A percentile compares a stretch with the other conserved stretches of the same genome.
Conservation (phyloP, 2,113 vertebrate species). For the Pyxicephalus adspersus region DNA sequence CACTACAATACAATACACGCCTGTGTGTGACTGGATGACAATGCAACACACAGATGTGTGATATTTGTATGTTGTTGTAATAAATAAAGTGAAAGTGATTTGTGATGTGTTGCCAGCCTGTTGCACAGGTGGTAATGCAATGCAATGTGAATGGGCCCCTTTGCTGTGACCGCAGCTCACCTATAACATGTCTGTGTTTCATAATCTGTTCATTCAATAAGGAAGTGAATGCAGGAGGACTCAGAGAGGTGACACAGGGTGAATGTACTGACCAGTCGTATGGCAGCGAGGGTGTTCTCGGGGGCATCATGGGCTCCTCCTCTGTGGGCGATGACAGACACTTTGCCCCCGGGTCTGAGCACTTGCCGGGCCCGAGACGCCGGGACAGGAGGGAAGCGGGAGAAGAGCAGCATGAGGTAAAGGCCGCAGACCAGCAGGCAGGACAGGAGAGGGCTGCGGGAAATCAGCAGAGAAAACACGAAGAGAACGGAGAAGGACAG, state of each 20-base stretch:
- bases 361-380: conserved; percentile 73
- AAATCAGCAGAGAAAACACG: conserved; percentile 70
- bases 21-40: no score
- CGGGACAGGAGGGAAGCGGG: conserved; percentile 80
- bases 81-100: no score
- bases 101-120: no score
- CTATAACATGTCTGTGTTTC: no score
- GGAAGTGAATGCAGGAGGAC: no score
- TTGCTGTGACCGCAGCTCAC: no score
- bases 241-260: neutral
- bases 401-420: conserved; percentile 76
- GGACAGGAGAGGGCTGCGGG: conserved; percentile 79
- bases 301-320: conserved; percentile 91
- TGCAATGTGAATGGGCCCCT: no score
- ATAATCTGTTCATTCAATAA: no score
- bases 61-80: no score
- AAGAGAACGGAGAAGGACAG: conserved; percentile 76
- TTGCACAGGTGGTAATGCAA: no score
- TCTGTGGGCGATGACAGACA: conserved; percentile 84
- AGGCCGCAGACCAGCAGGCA: conserved; percentile 72
- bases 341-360: conserved; percentile 72
- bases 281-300: conserved; percentile 91
- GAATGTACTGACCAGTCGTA: conserved; percentile 77
- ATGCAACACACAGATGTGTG: no score
- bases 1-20: no score